Evolutionary conservation across 2,797 vertebrate genomes (phyloP).

Genomic region (Gymnocypris eckloni): DNA sequence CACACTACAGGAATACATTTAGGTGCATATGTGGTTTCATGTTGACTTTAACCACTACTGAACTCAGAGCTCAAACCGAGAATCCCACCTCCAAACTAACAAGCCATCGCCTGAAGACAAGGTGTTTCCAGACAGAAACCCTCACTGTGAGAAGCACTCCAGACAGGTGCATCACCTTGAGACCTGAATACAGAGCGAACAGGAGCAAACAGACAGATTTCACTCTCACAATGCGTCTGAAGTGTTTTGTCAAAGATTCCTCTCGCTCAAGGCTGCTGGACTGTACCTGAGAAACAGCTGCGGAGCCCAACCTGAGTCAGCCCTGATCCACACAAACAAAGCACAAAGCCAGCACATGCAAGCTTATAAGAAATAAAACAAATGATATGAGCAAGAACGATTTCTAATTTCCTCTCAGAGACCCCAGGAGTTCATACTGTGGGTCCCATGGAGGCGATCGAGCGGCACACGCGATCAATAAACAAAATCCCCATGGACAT

Average conservation of each 20-base stretch:
- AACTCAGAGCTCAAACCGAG: background rate
- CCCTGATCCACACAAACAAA: constrained; percentile 7
- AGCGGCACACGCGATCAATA: constrained; percentile 60
- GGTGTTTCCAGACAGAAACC: constrained; percentile 8
- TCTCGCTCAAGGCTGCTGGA: background rate
- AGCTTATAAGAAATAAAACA: constrained; percentile 40
- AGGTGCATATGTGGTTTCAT: no score
- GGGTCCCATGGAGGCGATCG: constrained; percentile 39
- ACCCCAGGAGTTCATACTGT: constrained; percentile 44
- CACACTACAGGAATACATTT: background rate
- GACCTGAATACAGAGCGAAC: background rate
- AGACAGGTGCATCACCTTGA: constrained; percentile 10
- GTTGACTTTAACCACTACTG: background rate
- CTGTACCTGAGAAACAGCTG: constrained; percentile 30
- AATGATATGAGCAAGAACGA: constrained; percentile 41
- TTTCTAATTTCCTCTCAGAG: constrained; percentile 44
- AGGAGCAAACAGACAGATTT: background rate
- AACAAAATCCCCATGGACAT: constrained; percentile 77
- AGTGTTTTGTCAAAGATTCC: background rate
- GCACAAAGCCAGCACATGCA: constrained; percentile 29
- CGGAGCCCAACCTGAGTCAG: constrained; percentile 1
- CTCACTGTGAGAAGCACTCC: background rate
- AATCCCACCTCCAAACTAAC: constrained; percentile 2
- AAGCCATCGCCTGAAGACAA: background rate
- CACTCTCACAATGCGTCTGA: background rate